A percentile compares a stretch with the other conserved stretches of the same genome.
phyloP scores from a whole-genome alignment of 1,140 invertebrate species.

The Caerostris darwini region DNA sequence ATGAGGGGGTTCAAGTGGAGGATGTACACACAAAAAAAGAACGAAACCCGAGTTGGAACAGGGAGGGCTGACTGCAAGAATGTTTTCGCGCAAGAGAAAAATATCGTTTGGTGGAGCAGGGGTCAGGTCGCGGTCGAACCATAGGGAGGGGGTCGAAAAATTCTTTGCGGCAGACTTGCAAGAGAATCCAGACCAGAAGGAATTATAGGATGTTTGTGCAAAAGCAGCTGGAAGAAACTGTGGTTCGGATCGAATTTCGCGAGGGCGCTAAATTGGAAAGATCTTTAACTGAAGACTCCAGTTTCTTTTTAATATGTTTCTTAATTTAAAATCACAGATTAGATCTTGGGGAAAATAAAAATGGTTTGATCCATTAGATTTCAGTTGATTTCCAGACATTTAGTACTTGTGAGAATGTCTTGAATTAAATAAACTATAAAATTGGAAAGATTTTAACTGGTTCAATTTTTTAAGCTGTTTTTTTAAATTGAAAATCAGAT shows the following conservation, averaged over 20 bases:
- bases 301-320: no score
- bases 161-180: neutral
- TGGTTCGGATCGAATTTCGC: neutral
- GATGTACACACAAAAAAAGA: neutral
- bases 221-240: neutral
- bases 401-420: no score
- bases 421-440: no score
- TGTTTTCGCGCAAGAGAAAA: slow-evolving; percentile 34
- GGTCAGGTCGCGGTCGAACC: neutral
- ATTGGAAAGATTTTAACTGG: no score
- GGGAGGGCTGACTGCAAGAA: neutral
- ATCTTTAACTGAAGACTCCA: neutral
- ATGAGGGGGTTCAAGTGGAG: neutral
- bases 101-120: slow-evolving; percentile 37
- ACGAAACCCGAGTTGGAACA: neutral
- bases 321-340: no score
- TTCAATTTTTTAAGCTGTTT: no score
- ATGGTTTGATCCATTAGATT: no score
- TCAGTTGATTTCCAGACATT: no score
- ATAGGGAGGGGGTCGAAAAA: slow-evolving; percentile 7
- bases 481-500: no score
- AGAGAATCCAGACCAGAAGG: neutral
- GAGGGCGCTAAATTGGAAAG: neutral
- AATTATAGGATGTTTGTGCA: neutral
- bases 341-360: no score